Percentiles rank a stretch among this genome's conserved stretches.
phyloP scores from a whole-genome alignment of 2,797 vertebrate species.

The Bradypodion ventrale region DNA sequence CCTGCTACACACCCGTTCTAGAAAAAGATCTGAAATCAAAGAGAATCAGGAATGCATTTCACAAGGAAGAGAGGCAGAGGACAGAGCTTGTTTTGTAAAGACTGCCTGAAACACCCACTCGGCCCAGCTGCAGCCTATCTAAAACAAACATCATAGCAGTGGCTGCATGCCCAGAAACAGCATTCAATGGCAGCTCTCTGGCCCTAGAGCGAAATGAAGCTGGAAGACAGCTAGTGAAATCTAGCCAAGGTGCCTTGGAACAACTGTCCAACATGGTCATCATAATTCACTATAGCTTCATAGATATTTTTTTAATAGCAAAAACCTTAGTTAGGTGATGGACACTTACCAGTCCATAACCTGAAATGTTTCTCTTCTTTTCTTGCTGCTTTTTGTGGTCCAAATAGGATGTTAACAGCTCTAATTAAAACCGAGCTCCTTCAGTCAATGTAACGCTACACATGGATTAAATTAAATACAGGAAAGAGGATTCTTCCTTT shows the following conservation, averaged over 20 bases:
- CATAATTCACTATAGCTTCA: constrained; percentile 1
- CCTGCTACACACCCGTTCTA: constrained; percentile 27
- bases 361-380: constrained; percentile 29
- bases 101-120: constrained; percentile 51
- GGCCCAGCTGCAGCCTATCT: constrained; percentile 67
- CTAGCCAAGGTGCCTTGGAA: constrained; percentile 22
- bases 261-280: neutral
- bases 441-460: constrained; percentile 32
- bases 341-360: neutral
- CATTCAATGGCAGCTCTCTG: constrained; percentile 31
- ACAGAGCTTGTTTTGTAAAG: constrained; percentile 20
- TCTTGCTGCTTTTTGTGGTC: constrained; percentile 52
- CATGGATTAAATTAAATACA: constrained; percentile 64
- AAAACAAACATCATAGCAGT: constrained; percentile 47
- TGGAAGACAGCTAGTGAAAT: neutral
- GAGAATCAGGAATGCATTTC: constrained; percentile 39
- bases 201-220: constrained; percentile 62
- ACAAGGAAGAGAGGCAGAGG: constrained; percentile 15
- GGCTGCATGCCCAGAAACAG: constrained; percentile 68
- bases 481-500: constrained; percentile 54
- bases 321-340: neutral
- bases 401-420: constrained; percentile 56
- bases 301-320: no score
- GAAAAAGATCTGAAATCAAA: neutral
- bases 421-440: constrained; percentile 54